These are phyloP conservation scores for Percina caprodes DNA, from an alignment of 2,113 vertebrate species.

Conservation along the genomic window DNA sequence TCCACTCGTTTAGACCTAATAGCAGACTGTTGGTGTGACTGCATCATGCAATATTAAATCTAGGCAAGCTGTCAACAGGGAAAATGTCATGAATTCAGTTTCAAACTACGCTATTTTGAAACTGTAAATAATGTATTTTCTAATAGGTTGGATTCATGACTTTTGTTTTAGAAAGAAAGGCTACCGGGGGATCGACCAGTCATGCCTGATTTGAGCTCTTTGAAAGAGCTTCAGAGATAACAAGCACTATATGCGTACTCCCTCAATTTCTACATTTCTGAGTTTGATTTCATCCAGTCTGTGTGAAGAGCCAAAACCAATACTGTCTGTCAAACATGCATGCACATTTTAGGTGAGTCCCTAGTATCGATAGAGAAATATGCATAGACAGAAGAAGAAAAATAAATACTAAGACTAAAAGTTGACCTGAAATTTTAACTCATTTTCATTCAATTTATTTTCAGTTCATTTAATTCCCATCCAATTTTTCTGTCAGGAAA, in stretches of 20 bases:
- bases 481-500: background rate
- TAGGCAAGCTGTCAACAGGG: conserved; percentile 2
- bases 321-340: background rate
- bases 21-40: conserved; percentile 8
- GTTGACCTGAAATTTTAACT: background rate
- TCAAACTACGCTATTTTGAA: conserved; percentile 21
- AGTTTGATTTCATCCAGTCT: conserved; percentile 6
- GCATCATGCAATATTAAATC: conserved; percentile 10
- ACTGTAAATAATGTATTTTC: background rate
- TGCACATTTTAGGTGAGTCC: background rate
- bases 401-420: no score
- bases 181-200: background rate
- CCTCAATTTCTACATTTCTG: background rate
- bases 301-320: background rate
- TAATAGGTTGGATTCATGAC: background rate
- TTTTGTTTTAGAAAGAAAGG: background rate
- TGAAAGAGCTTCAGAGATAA: conserved; percentile 7
- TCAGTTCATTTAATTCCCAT: no score
- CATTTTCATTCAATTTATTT: no score
- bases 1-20: background rate
- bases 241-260: background rate
- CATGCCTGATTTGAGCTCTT: conserved; percentile 1
- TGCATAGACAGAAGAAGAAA: background rate
- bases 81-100: conserved; percentile 7
- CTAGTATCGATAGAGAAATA: background rate